phyloP scores from a whole-genome alignment of 1,140 invertebrate genomes.

The Drosophila erecta region DNA sequence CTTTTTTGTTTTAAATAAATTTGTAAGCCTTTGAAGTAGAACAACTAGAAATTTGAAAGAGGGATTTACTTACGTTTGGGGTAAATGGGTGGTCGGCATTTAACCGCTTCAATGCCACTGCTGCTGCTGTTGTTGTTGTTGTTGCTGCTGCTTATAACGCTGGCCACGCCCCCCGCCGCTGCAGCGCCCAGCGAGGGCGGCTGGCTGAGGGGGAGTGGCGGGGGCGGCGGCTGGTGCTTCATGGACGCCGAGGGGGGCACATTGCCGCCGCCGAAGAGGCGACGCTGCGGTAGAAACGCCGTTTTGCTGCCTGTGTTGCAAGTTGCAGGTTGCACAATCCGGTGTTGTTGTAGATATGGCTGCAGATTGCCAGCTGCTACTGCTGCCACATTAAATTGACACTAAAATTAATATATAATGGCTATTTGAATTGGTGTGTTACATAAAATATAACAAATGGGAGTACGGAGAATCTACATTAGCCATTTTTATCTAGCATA shows the following conservation, averaged over 20 bases:
- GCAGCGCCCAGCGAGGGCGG: conserved; percentile 41
- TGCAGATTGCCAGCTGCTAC: conserved; percentile 3
- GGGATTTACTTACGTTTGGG: conserved; percentile 70
- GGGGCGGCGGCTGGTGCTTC: conserved; percentile 63
- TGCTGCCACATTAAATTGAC: conserved; percentile 9
- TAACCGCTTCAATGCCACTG: conserved; percentile 47
- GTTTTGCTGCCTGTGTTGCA: conserved; percentile 59
- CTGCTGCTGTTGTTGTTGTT: conserved; percentile 35
- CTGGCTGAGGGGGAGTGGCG: conserved; percentile 52
- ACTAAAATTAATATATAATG: conserved; percentile 5
- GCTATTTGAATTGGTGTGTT: neutral
- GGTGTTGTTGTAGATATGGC: neutral
- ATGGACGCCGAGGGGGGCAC: conserved; percentile 42
- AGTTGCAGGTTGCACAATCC: conserved; percentile 7
- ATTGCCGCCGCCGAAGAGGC: conserved; percentile 68
- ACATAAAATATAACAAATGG: neutral
- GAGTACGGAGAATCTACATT: too few species aligned
- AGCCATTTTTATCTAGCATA: too few species aligned
- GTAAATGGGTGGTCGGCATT: conserved; percentile 61
- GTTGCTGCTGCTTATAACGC: conserved; percentile 46
- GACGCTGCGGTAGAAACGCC: conserved; percentile 74
- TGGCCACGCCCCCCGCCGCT: conserved; percentile 38
- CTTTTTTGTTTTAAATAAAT: neutral
- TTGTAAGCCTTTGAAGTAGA: neutral
- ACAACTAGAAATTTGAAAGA: neutral